These are phyloP conservation scores for Drymodes brunneopygia DNA, from an alignment of 2,113 vertebrate species.

Conservation along the genomic window DNA sequence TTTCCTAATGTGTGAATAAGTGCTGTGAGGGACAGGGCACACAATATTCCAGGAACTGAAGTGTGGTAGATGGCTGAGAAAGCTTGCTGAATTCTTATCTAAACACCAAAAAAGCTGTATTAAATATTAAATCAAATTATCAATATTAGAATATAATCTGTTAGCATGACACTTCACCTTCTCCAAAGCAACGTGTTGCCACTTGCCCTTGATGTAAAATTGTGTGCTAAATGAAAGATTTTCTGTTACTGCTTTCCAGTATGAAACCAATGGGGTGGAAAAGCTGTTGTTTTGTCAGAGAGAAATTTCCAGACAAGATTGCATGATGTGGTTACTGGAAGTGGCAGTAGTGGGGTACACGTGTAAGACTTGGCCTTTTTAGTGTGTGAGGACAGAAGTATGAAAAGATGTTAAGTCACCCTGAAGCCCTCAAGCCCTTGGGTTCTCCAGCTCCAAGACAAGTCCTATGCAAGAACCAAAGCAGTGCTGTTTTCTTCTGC, in stretches of 20 bases:
- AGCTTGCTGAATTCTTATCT: not conserved
- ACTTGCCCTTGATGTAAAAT: not conserved
- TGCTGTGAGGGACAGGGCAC: not conserved
- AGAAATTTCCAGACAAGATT: not conserved
- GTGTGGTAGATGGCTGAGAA: not conserved
- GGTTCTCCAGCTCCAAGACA: not conserved
- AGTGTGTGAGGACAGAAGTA: not conserved
- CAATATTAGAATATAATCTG: not conserved
- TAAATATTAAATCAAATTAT: conserved; percentile 30
- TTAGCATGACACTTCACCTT: not conserved
- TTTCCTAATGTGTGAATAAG: not conserved
- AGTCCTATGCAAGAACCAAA: not conserved
- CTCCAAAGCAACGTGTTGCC: not conserved
- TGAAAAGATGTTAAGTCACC: not conserved
- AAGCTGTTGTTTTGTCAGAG: not conserved
- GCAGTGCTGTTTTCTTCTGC: not conserved
- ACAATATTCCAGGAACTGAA: not conserved
- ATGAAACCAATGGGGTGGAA: not conserved
- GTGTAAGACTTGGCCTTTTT: not conserved
- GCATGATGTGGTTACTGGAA: not conserved
- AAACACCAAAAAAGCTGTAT: conserved; percentile 1
- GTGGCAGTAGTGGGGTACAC: not conserved
- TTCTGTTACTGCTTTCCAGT: not conserved
- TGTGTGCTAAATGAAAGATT: not conserved
- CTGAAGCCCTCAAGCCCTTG: not conserved